Evolutionary conservation across 2,797 vertebrate genomes (phyloP).

Genomic region (Helarctos malayanus): DNA sequence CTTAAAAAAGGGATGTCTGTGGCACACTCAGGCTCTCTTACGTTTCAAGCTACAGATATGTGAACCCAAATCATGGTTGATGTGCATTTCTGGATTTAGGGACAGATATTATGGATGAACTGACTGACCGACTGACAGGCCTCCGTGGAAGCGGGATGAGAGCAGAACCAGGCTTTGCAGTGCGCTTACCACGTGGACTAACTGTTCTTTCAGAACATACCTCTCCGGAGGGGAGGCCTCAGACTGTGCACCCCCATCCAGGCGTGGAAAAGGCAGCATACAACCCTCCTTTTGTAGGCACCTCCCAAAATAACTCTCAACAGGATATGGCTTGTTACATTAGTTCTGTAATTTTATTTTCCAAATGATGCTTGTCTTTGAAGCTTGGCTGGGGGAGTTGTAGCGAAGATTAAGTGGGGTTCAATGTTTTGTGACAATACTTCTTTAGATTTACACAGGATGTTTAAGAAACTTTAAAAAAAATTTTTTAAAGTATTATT

Average conservation of each 20-base stretch:
- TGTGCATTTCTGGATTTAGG: conserved; percentile 41
- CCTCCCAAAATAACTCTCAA: conserved; percentile 70
- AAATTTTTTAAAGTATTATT: too few relatives aligned
- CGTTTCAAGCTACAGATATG: background rate
- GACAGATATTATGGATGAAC: background rate
- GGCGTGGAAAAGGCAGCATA: background rate
- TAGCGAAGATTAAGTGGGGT: conserved; percentile 47
- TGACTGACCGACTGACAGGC: background rate
- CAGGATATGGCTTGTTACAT: conserved; percentile 70
- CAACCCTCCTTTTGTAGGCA: conserved; percentile 63
- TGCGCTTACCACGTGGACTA: background rate
- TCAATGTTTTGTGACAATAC: conserved; percentile 19
- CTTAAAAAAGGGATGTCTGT: background rate
- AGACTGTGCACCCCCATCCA: background rate
- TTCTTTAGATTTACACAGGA: conserved; percentile 52
- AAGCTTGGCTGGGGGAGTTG: conserved; percentile 31
- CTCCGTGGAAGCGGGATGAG: background rate
- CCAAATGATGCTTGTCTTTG: conserved; percentile 70
- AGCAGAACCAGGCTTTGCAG: background rate
- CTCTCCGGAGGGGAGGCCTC: conserved; percentile 8
- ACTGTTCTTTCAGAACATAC: background rate
- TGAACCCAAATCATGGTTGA: background rate
- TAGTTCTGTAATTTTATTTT: conserved; percentile 80
- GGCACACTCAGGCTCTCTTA: background rate
- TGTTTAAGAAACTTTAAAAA: background rate